Evolutionary conservation across 1,140 invertebrate species (phyloP).

Genomic region (Hormaphis cornu): DNA sequence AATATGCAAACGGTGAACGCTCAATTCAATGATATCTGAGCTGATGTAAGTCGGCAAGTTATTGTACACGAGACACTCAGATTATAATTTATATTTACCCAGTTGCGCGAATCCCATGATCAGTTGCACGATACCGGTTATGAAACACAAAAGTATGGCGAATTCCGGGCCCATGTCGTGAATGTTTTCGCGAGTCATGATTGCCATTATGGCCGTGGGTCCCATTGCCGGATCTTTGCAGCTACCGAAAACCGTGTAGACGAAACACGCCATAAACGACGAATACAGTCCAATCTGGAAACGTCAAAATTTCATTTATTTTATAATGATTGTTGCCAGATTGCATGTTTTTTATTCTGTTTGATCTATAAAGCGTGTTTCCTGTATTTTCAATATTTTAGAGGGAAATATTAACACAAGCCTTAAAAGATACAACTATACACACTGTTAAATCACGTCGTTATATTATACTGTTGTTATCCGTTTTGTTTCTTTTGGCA

Average conservation of each 20-base stretch:
- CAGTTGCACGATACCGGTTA: constrained; percentile 67
- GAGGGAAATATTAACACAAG: neutral
- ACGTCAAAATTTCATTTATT: neutral
- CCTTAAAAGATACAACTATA: too few relatives aligned
- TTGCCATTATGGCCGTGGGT: constrained; percentile 57
- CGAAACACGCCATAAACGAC: constrained; percentile 74
- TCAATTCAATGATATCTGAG: too few relatives aligned
- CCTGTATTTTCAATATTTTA: neutral
- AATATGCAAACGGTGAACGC: too few relatives aligned
- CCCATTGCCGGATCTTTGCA: constrained; percentile 65
- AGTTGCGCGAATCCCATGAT: constrained; percentile 75
- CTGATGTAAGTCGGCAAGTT: too few relatives aligned
- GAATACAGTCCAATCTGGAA: constrained; percentile 74
- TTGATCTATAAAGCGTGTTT: neutral
- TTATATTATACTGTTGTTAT: too few relatives aligned
- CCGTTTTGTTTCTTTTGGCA: too few relatives aligned
- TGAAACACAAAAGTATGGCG: constrained; percentile 68
- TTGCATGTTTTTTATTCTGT: neutral
- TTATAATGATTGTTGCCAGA: neutral
- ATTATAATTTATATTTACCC: constrained; percentile 49
- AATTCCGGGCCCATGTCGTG: constrained; percentile 55
- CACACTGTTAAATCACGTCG: too few relatives aligned
- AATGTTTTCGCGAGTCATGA: constrained; percentile 56
- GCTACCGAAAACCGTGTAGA: constrained; percentile 66
- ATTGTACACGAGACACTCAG: too few relatives aligned